Evolutionary conservation across 2,113 vertebrate species (phyloP), one percentile per base, ranked within the genome.

Genomic region (Plestiodon gilberti): DNA sequence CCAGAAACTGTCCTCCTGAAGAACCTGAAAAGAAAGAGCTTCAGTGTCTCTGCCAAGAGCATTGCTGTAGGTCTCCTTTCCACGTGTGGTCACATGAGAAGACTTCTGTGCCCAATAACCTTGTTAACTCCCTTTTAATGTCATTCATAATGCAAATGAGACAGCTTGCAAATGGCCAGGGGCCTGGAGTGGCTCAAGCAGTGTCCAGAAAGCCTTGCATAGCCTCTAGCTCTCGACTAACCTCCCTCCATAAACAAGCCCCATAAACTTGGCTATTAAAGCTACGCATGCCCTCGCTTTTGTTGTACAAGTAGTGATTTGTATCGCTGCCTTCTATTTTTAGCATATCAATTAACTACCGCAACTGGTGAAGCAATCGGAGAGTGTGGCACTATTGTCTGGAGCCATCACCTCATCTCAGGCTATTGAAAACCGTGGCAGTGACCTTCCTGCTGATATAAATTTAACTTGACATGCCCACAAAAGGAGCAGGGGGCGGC

Each of bases 41-140:
- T 97, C 96, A 97, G 97, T 96, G 94, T 95, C 95, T 93, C 94
- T 97, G 98, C 97, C 97, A 98, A 89, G 93, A 93, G 95, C 97
- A 96, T 97, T 97, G 98, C 98, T 98, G 98, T 98, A 98, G 98
- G 98, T 98, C 98, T 96, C 94, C 95, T 96, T 71, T 97, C 97
- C 97, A 97, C 97, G 96, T 97, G 97, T 97, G 97, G 97, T 97
- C 97, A 97, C 96, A 96, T 96, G 96, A 97, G 95, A 94, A 94
- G 94, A 95, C 96, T 97, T 97, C 97, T 97, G 97, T 97, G 96
- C 97, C 97, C 97, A 98, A 96, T 97, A 97, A 97, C 97, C 97
- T 98, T 96, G 96, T 98, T 97, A 97, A 97, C 96, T 97, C 94
- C 97, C 94, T 96, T 48, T 71, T 96, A 96, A 97, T 97, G 97